Conservation (phyloP, 1,140 invertebrate genomes). For the Laupala kohalensis region DNA sequence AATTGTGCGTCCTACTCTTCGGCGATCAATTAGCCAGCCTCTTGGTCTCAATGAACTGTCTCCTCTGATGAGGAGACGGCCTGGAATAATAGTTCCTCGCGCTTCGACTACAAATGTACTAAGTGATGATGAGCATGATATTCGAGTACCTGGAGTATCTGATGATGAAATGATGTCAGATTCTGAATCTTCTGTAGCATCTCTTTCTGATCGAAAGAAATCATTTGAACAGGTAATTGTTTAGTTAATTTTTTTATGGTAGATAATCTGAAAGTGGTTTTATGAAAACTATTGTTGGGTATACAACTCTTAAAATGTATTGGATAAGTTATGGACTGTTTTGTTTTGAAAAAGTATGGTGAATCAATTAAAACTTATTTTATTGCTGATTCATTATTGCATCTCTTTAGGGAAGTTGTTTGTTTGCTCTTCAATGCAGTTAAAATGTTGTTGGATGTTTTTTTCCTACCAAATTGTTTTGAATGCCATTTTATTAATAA, state of each 20-base stretch:
- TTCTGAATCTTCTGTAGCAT: slow-evolving; percentile 43
- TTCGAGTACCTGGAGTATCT: slow-evolving; percentile 36
- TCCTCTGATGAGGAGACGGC: slow-evolving; percentile 38
- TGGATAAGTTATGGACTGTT: too few species aligned
- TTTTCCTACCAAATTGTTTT: too few species aligned
- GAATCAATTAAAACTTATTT: too few species aligned
- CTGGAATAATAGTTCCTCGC: slow-evolving; percentile 20
- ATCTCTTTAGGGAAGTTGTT: too few species aligned
- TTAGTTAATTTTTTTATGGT: not conserved
- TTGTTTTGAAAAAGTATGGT: too few species aligned
- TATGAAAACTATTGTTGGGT: too few species aligned
- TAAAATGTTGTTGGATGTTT: too few species aligned
- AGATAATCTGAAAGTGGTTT: too few species aligned
- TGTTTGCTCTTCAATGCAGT: too few species aligned
- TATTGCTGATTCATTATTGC: too few species aligned
- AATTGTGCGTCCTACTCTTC: slow-evolving; percentile 33
- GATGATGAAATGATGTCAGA: slow-evolving; percentile 45
- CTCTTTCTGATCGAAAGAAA: slow-evolving; percentile 39
- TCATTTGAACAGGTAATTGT: slow-evolving; percentile 29
- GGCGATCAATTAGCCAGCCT: slow-evolving; percentile 56
- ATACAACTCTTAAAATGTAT: too few species aligned
- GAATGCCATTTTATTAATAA: too few species aligned
- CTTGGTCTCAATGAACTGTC: slow-evolving; percentile 52
- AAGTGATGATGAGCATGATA: slow-evolving; percentile 43
- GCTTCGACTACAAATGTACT: slow-evolving; percentile 32